phyloP scores from a whole-genome alignment of 37 sponge, comb jelly and placozoan species.

The Ephydatia muelleri region DNA sequence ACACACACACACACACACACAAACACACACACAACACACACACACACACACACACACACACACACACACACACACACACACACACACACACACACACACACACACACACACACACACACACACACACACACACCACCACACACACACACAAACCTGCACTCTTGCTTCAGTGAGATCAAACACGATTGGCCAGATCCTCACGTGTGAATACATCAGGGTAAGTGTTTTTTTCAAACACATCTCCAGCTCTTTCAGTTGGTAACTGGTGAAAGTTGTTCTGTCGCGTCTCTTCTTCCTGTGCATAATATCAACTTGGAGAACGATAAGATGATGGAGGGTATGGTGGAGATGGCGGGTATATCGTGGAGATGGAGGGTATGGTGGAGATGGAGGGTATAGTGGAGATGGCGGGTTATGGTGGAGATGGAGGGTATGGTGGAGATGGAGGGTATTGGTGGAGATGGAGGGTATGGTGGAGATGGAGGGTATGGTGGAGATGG shows the following conservation, averaged over 20 bases:
- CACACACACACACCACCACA: background rate
- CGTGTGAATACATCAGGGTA: slow-evolving; percentile 94
- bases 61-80: background rate
- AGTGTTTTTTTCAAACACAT: slow-evolving; percentile 83
- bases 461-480: background rate
- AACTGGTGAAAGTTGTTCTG: slow-evolving; percentile 89
- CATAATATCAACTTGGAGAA: background rate
- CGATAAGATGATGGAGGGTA: no score
- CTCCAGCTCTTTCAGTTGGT: slow-evolving; percentile 84
- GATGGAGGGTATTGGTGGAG: background rate
- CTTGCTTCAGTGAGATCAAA: slow-evolving; percentile 89
- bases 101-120: background rate
- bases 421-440: background rate
- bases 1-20: background rate
- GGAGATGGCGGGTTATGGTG: background rate
- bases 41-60: background rate
- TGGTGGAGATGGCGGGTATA: background rate
- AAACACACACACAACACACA: background rate
- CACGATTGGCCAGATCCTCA: slow-evolving; percentile 81
- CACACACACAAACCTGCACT: slow-evolving; percentile 76
- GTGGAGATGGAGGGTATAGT: background rate
- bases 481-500: background rate
- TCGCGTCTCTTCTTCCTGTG: slow-evolving; percentile 77
- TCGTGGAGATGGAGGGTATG: background rate
- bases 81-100: no score